Percentiles rank a stretch among this genome's conserved stretches.
Conservation (phyloP, 1,140 invertebrate species). For the Radopholus similis region DNA sequence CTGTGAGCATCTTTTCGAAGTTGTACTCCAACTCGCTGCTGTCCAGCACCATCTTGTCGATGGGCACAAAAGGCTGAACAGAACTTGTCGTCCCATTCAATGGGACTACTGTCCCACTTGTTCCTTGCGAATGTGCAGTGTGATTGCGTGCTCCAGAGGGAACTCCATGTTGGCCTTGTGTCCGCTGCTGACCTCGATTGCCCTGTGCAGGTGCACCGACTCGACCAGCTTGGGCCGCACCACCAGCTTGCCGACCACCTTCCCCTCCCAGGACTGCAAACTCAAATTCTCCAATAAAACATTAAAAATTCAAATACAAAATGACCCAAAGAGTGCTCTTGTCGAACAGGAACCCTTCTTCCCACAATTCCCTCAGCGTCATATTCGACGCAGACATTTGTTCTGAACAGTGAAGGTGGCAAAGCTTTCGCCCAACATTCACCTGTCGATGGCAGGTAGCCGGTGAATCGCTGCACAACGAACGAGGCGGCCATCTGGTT, state of each 20-base stretch:
- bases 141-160: neutral
- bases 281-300: too few species aligned
- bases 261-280: too few species aligned
- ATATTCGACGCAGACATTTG: neutral
- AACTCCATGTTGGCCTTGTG: neutral
- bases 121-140: neutral
- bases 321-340: neutral
- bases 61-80: too few species aligned
- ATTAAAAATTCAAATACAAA: too few species aligned
- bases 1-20: too few species aligned
- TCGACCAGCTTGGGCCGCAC: neutral
- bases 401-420: neutral
- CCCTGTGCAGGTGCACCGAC: neutral
- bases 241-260: neutral
- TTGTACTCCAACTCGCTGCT: too few species aligned
- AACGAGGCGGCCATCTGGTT: conserved; percentile 2
- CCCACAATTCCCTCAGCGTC: neutral
- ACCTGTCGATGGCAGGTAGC: neutral
- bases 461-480: neutral
- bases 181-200: neutral
- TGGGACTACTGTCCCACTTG: too few species aligned
- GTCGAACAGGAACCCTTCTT: neutral
- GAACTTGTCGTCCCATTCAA: too few species aligned
- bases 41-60: too few species aligned
- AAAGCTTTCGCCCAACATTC: neutral